Evolutionary conservation across 1,140 invertebrate species (phyloP).

Genomic region (Drosophila tropicalis): DNA sequence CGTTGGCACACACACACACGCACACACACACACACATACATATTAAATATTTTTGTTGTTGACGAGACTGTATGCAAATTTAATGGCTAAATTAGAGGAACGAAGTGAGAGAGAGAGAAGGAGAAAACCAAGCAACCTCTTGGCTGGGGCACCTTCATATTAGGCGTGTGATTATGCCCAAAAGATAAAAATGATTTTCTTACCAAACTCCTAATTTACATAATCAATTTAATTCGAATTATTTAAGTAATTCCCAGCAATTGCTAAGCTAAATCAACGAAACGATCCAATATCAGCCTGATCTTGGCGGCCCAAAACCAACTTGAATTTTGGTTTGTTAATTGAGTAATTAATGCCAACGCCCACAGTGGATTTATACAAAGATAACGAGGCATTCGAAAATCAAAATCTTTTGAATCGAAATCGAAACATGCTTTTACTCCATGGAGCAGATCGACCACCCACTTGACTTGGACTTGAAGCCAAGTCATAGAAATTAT

Average conservation of each 20-base stretch:
- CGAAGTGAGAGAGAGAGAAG: conserved; percentile 18
- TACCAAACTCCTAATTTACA: conserved; percentile 56
- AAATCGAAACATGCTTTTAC: not conserved
- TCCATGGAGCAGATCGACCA: conserved; percentile 40
- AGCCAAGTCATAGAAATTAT: conserved; percentile 36
- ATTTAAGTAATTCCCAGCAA: conserved; percentile 52
- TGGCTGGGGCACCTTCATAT: conserved; percentile 44
- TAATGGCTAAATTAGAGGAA: conserved; percentile 80
- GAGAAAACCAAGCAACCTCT: conserved; percentile 16
- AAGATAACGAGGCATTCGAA: conserved; percentile 16
- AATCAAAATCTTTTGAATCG: not conserved
- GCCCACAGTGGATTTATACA: conserved; percentile 54
- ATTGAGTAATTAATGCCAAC: conserved; percentile 79
- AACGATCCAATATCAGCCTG: not conserved
- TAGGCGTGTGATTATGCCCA: conserved; percentile 64
- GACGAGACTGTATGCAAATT: conserved; percentile 70
- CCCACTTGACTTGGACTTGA: conserved; percentile 48
- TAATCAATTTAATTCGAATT: conserved; percentile 73
- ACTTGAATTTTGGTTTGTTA: conserved; percentile 44
- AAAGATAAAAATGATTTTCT: conserved; percentile 44
- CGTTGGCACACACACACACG: conserved; percentile 51
- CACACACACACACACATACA: conserved; percentile 34
- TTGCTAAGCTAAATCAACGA: conserved; percentile 32
- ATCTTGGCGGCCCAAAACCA: not conserved
- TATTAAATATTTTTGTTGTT: conserved; percentile 20